phyloP scores from a whole-genome alignment of 2,113 vertebrate genomes.

The Accipiter virgatus region DNA sequence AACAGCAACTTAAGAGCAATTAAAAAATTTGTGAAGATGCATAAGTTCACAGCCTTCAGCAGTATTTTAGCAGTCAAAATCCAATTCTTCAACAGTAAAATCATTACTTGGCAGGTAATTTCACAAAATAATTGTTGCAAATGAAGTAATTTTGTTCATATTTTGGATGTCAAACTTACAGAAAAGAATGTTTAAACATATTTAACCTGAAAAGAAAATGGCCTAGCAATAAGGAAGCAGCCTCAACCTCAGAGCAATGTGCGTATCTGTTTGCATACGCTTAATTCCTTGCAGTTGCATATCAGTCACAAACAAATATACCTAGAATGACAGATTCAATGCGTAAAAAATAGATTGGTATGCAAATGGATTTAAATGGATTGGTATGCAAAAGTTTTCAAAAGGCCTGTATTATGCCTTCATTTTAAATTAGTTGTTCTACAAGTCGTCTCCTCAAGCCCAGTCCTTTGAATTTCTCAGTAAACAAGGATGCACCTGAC shows the following conservation, averaged over 20 bases:
- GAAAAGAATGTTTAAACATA: neutral
- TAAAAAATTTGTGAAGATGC: neutral
- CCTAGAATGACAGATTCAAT: neutral
- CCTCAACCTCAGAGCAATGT: neutral
- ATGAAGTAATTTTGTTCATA: neutral
- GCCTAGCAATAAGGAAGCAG: neutral
- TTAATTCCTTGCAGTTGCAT: neutral
- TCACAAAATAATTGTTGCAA: neutral
- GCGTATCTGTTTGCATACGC: neutral
- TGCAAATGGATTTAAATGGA: neutral
- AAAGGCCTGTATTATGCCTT: neutral
- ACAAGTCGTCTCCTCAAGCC: neutral
- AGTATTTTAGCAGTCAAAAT: neutral
- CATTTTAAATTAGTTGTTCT: neutral
- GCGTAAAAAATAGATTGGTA: neutral
- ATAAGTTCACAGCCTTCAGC: neutral
- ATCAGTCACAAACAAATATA: neutral
- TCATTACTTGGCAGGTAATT: neutral
- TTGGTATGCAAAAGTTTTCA: neutral
- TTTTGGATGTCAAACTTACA: neutral
- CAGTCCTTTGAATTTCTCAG: neutral
- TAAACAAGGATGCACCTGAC: constrained; percentile 15
- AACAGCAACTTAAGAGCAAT: neutral
- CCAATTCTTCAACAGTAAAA: neutral
- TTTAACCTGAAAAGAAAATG: neutral